Percentiles rank a stretch among this genome's conserved stretches.
Conservation (phyloP, 2,888 invertebrate species). For the Microctonus aethiopoides region DNA sequence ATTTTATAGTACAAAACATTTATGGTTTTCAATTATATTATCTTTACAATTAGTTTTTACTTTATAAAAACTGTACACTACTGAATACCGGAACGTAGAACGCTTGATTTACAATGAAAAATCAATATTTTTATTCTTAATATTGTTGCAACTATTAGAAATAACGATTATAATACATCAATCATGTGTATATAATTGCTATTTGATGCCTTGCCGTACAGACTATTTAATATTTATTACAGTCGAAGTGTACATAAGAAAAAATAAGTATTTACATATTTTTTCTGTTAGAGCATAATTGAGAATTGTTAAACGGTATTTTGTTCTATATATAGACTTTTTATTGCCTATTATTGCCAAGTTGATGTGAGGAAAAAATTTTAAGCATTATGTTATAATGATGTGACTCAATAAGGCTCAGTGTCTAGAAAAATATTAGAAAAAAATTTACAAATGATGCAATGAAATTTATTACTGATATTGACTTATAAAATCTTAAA, state of each 20-base stretch:
- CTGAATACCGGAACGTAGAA: background rate
- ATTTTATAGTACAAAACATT: conserved; percentile 6
- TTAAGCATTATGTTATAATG: background rate
- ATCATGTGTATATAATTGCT: conserved; percentile 51
- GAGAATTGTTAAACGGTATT: background rate
- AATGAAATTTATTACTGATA: conserved; percentile 27
- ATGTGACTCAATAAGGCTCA: background rate
- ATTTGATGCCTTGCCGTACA: conserved; percentile 40
- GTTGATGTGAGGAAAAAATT: background rate
- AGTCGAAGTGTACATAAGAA: conserved; percentile 28
- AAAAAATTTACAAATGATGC: background rate
- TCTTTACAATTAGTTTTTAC: background rate
- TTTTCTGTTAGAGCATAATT: background rate
- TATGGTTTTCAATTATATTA: background rate
- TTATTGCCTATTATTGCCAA: background rate
- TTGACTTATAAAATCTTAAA: conserved; percentile 6
- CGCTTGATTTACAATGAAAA: background rate
- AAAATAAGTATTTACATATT: background rate
- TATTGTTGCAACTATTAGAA: conserved; percentile 3
- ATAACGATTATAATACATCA: conserved; percentile 43
- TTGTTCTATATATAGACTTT: background rate
- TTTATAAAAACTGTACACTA: background rate
- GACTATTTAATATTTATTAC: conserved; percentile 53
- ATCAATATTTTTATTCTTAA: background rate
- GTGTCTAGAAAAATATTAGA: background rate